A percentile compares a stretch with the other conserved stretches of the same genome.
phyloP scores from a whole-genome alignment of 2,797 vertebrate genomes.

The Scarus forsteni region DNA sequence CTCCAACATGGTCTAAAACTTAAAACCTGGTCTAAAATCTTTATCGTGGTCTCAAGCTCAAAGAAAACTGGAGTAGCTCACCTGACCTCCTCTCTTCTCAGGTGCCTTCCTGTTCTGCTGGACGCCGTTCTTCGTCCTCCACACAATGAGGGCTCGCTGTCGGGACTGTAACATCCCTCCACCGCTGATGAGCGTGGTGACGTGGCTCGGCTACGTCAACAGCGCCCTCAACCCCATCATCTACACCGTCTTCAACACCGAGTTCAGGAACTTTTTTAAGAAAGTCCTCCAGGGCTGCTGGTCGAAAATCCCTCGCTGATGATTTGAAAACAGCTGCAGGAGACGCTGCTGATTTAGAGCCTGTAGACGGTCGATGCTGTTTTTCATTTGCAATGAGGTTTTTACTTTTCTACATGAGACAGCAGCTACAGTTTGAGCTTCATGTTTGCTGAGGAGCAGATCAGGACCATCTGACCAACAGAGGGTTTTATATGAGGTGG shows the following conservation, averaged over 20 bases:
- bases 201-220: conserved; percentile 97
- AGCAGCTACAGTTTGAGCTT: conserved; percentile 57
- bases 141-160: conserved; percentile 90
- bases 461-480: neutral
- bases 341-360: conserved; percentile 1
- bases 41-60: neutral
- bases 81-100: conserved; percentile 51
- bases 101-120: conserved; percentile 96
- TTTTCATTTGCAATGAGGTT: conserved; percentile 43
- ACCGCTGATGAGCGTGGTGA: conserved; percentile 91
- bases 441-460: conserved; percentile 5
- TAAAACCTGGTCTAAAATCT: too few relatives aligned
- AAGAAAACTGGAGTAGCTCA: neutral
- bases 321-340: conserved; percentile 1
- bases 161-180: conserved; percentile 85
- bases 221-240: conserved; percentile 96
- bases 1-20: too few relatives aligned
- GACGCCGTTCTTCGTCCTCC: conserved; percentile 97
- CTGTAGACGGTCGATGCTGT: conserved; percentile 8
- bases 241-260: conserved; percentile 94
- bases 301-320: conserved; percentile 13
- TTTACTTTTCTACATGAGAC: conserved; percentile 54
- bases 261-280: conserved; percentile 93
- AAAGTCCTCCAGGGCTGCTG: conserved; percentile 86
- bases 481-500: conserved; percentile 60